These are phyloP conservation scores for Microtus pennsylvanicus DNA, from an alignment of 2,113 vertebrate species.

Conservation along the genomic window DNA sequence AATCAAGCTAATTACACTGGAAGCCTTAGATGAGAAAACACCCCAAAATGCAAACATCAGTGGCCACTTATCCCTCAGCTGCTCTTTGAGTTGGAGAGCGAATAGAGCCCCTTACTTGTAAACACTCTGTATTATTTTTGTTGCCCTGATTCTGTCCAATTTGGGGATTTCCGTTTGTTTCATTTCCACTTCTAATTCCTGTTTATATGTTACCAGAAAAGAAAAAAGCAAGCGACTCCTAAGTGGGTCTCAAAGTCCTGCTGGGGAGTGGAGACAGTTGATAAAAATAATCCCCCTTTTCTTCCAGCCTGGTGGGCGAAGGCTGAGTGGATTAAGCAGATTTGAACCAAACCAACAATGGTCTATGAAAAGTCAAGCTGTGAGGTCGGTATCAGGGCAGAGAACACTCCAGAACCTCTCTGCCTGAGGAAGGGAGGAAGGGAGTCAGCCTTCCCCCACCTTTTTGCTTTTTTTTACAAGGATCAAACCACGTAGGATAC, in stretches of 20 bases:
- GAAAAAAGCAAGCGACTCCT: not conserved
- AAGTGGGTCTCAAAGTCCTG: not conserved
- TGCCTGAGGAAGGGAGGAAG: not conserved
- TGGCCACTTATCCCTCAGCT: not conserved
- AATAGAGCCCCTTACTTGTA: not conserved
- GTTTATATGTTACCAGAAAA: conserved; percentile 19
- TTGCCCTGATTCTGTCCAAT: not conserved
- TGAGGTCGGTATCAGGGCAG: not conserved
- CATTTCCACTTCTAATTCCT: conserved; percentile 37
- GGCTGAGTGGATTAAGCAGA: conserved; percentile 56
- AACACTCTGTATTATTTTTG: not conserved
- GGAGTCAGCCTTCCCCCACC: not conserved
- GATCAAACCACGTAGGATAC: not conserved
- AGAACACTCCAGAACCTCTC: not conserved
- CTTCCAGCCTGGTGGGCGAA: not conserved
- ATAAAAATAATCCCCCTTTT: conserved; percentile 43
- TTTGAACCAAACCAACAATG: conserved; percentile 42
- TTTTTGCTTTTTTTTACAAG: not conserved
- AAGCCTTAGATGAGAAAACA: not conserved
- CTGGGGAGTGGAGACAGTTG: not conserved
- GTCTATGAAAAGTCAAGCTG: not conserved
- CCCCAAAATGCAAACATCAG: not conserved
- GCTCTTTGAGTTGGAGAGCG: not conserved
- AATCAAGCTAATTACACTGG: not conserved
- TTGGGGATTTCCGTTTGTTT: conserved; percentile 43